These are phyloP conservation scores for Epinotia demarniana DNA, from an alignment of 2,888 invertebrate species.

Conservation along the genomic window DNA sequence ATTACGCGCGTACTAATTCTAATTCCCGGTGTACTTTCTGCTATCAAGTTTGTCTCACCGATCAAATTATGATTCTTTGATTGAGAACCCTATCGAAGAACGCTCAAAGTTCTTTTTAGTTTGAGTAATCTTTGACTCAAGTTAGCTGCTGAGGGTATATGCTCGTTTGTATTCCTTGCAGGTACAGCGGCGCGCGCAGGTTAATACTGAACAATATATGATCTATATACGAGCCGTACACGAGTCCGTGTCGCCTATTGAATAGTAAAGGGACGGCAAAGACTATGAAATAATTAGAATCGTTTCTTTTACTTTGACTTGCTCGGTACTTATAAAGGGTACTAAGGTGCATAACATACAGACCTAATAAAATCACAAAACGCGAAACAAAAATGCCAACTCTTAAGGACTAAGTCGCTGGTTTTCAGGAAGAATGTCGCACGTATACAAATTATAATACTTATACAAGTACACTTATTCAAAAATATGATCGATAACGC, in stretches of 20 bases:
- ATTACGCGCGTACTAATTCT: constrained; percentile 44
- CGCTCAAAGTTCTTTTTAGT: neutral
- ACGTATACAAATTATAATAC: neutral
- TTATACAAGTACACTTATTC: no score
- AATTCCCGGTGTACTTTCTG: constrained; percentile 28
- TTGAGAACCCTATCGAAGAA: neutral
- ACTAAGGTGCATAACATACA: neutral
- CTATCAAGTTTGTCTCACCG: constrained; percentile 5
- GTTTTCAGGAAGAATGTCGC: neutral
- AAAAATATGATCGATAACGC: no score
- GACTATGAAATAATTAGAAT: constrained; percentile 52
- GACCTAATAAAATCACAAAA: neutral
- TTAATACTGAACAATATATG: constrained; percentile 80
- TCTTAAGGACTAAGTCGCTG: neutral
- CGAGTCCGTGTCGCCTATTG: constrained; percentile 70
- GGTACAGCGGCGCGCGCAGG: constrained; percentile 68
- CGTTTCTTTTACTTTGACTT: neutral
- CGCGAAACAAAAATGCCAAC: neutral
- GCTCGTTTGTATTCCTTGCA: constrained; percentile 46
- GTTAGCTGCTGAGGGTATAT: constrained; percentile 14
- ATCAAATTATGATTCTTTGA: neutral
- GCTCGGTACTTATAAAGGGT: neutral
- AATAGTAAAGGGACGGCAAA: constrained; percentile 66
- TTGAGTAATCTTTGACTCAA: neutral
- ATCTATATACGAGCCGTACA: constrained; percentile 84